phyloP scores from a whole-genome alignment of 1,140 invertebrate species.

The Neotoxoptera formosana region DNA sequence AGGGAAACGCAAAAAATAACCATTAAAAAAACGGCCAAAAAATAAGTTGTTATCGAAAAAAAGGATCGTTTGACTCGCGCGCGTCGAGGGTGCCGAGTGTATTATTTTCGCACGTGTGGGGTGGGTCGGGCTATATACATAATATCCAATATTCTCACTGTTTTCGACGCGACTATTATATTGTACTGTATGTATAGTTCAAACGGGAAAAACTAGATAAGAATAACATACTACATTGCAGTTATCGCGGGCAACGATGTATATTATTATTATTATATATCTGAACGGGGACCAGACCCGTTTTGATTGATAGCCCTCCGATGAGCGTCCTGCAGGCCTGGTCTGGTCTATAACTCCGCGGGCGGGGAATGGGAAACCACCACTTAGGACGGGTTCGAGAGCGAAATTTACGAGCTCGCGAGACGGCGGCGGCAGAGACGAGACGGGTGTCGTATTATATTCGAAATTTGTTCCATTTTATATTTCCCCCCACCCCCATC shows the following conservation, averaged over 20 bases:
- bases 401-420: not conserved
- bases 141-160: slow-evolving; percentile 48
- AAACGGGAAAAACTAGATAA: slow-evolving; percentile 31
- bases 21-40: slow-evolving; percentile 54
- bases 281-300: not conserved
- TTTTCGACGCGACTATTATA: slow-evolving; percentile 15
- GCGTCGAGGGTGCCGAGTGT: slow-evolving; percentile 43
- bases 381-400: slow-evolving; percentile 20
- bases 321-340: not conserved
- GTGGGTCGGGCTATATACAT: slow-evolving; percentile 44
- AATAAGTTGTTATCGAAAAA: slow-evolving; percentile 52
- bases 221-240: not conserved
- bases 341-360: slow-evolving; percentile 9
- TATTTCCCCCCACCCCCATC: not conserved
- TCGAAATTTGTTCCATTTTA: not conserved
- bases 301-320: slow-evolving; percentile 49
- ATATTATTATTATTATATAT: not conserved
- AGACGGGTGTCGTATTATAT: not conserved
- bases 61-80: slow-evolving; percentile 46
- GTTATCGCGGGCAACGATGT: not conserved
- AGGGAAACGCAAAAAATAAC: slow-evolving; percentile 54
- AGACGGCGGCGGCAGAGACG: not conserved
- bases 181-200: not conserved
- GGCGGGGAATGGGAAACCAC: not conserved
- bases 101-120: slow-evolving; percentile 38